These are phyloP conservation scores for Listronotus bonariensis DNA, from an alignment of 1,140 invertebrate species.

Conservation along the genomic window DNA sequence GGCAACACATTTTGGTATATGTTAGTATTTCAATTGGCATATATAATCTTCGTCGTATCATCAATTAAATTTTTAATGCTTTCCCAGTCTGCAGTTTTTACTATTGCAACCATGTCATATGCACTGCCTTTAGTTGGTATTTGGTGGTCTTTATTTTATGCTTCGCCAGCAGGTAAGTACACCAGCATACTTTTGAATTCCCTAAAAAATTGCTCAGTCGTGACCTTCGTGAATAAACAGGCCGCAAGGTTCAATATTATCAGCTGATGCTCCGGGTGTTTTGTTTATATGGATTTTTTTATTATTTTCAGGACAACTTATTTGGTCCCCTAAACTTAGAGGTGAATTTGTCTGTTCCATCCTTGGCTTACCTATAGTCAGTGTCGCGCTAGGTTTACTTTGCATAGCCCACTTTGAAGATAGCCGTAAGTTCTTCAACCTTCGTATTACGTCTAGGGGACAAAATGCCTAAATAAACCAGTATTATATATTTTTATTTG, in stretches of 20 bases:
- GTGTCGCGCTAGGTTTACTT: slow-evolving; percentile 61
- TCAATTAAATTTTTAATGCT: slow-evolving; percentile 61
- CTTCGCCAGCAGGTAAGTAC: slow-evolving; percentile 30
- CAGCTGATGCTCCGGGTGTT: too few relatives aligned
- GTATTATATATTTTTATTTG: too few relatives aligned
- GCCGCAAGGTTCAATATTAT: too few relatives aligned
- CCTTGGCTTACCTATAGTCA: slow-evolving; percentile 62
- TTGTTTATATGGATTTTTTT: too few relatives aligned
- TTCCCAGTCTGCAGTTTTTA: slow-evolving; percentile 64
- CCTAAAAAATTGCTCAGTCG: too few relatives aligned
- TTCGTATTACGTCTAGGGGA: slow-evolving; percentile 4
- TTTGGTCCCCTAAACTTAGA: slow-evolving; percentile 62
- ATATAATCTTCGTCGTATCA: slow-evolving; percentile 57
- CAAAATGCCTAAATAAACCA: slow-evolving; percentile 9
- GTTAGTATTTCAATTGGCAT: slow-evolving; percentile 59
- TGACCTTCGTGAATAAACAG: too few relatives aligned
- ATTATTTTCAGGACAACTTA: slow-evolving; percentile 54
- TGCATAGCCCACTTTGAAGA: slow-evolving; percentile 61
- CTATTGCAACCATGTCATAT: slow-evolving; percentile 59
- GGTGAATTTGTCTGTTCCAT: slow-evolving; percentile 65
- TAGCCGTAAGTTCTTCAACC: slow-evolving; percentile 23
- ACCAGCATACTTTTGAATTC: too few relatives aligned
- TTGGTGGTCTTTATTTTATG: slow-evolving; percentile 66
- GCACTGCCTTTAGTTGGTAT: slow-evolving; percentile 62
- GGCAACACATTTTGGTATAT: slow-evolving; percentile 57